Evolutionary conservation across 1,140 invertebrate species (phyloP).

Genomic region (Lepidurus apus): DNA sequence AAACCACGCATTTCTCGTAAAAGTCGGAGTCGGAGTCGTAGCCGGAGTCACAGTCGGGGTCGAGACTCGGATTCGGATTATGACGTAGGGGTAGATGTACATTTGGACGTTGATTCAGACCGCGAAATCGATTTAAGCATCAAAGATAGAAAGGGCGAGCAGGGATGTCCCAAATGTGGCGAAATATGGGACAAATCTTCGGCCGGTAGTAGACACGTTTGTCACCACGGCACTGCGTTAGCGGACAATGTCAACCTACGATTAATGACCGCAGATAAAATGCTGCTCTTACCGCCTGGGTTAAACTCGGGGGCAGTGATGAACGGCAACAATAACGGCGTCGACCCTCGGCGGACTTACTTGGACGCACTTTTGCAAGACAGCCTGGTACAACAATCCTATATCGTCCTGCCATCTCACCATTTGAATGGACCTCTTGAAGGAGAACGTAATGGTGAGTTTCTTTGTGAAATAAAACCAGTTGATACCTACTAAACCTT

Average conservation of each 20-base stretch:
- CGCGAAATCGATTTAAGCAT: slow-evolving; percentile 35
- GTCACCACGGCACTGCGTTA: neutral
- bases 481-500: neutral
- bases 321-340: slow-evolving; percentile 16
- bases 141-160: slow-evolving; percentile 24
- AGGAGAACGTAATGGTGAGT: slow-evolving; percentile 13
- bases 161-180: slow-evolving; percentile 6
- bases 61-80: slow-evolving; percentile 24
- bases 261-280: slow-evolving; percentile 29
- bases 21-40: slow-evolving; percentile 23
- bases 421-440: neutral
- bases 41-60: slow-evolving; percentile 21
- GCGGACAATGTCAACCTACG: slow-evolving; percentile 25
- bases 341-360: slow-evolving; percentile 29
- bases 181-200: slow-evolving; percentile 9
- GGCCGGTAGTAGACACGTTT: neutral
- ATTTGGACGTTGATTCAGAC: slow-evolving; percentile 29
- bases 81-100: slow-evolving; percentile 26
- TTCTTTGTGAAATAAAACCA: neutral
- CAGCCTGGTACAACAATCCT: slow-evolving; percentile 33
- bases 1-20: slow-evolving; percentile 9
- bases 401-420: slow-evolving; percentile 33
- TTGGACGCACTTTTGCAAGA: slow-evolving; percentile 33
- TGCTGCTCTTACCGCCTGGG: slow-evolving; percentile 28
- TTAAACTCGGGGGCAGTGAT: neutral